phyloP scores from a whole-genome alignment of 2,797 vertebrate genomes.

The Synanceia verrucosa region DNA sequence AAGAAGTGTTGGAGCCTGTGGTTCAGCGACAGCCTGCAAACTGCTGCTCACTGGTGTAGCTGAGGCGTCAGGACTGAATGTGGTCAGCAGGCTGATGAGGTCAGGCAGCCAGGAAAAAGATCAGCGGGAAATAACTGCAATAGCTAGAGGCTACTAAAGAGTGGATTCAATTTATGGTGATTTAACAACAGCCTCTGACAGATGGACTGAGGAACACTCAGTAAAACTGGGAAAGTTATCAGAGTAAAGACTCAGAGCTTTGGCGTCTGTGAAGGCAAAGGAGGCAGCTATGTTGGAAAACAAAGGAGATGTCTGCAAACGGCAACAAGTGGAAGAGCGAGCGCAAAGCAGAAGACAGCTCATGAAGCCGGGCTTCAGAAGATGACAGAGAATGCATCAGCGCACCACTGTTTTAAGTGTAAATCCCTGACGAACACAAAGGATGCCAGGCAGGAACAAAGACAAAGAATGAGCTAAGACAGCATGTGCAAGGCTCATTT shows the following conservation, averaged over 20 bases:
- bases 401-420: slow-evolving; percentile 18
- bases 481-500: slow-evolving; percentile 40
- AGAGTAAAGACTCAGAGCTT: slow-evolving; percentile 21
- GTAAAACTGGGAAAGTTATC: slow-evolving; percentile 26
- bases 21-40: slow-evolving; percentile 21
- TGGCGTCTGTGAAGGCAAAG: slow-evolving; percentile 11
- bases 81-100: slow-evolving; percentile 10
- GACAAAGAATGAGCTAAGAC: slow-evolving; percentile 21
- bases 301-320: slow-evolving; percentile 18
- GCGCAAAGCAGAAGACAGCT: slow-evolving; percentile 33
- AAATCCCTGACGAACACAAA: slow-evolving; percentile 34
- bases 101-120: slow-evolving; percentile 14
- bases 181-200: slow-evolving; percentile 31
- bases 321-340: slow-evolving; percentile 26
- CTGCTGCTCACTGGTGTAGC: background rate
- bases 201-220: background rate
- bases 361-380: slow-evolving; percentile 25
- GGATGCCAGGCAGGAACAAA: slow-evolving; percentile 18
- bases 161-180: slow-evolving; percentile 19
- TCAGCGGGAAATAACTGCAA: slow-evolving; percentile 22
- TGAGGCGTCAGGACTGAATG: slow-evolving; percentile 17
- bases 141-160: slow-evolving; percentile 24
- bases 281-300: slow-evolving; percentile 30
- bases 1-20: background rate
- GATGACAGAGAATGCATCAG: slow-evolving; percentile 45